Conservation (phyloP, 2,797 vertebrate genomes). For the Rhodeus uyekii region DNA sequence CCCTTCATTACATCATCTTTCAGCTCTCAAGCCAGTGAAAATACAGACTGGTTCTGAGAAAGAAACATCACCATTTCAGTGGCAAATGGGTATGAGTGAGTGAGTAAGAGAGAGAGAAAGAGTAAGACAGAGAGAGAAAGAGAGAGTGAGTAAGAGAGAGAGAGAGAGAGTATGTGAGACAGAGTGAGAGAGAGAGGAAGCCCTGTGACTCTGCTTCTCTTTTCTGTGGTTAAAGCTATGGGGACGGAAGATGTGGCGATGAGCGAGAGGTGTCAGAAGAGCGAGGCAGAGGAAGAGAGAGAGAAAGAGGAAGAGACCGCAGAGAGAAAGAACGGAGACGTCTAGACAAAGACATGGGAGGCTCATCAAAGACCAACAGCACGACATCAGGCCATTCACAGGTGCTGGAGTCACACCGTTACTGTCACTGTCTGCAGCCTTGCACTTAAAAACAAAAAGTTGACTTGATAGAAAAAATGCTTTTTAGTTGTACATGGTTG, state of each 20-base stretch:
- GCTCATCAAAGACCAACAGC: constrained; percentile 64
- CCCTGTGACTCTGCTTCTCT: neutral
- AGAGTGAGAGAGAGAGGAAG: neutral
- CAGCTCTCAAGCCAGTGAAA: neutral
- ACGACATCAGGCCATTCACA: constrained; percentile 40
- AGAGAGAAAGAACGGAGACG: constrained; percentile 65
- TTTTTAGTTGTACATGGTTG: too few species aligned
- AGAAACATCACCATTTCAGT: neutral
- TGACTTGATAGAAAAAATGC: too few species aligned
- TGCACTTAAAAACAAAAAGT: too few species aligned
- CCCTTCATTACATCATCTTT: neutral
- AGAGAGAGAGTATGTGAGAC: neutral
- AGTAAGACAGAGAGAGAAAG: neutral
- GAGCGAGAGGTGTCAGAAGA: constrained; percentile 65
- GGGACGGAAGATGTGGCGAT: constrained; percentile 60
- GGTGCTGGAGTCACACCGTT: constrained; percentile 2
- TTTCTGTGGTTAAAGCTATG: constrained; percentile 60
- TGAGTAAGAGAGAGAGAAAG: neutral
- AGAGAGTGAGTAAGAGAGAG: too few species aligned
- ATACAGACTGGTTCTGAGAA: neutral
- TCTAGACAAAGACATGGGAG: constrained; percentile 64
- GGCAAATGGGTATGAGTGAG: neutral
- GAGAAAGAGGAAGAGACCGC: constrained; percentile 73
- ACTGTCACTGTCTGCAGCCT: neutral
- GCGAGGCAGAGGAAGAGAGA: constrained; percentile 73